phyloP scores from a whole-genome alignment of 35 echinoderm and acorn worm genomes.

The Hemicentrotus pulcherrimus region DNA sequence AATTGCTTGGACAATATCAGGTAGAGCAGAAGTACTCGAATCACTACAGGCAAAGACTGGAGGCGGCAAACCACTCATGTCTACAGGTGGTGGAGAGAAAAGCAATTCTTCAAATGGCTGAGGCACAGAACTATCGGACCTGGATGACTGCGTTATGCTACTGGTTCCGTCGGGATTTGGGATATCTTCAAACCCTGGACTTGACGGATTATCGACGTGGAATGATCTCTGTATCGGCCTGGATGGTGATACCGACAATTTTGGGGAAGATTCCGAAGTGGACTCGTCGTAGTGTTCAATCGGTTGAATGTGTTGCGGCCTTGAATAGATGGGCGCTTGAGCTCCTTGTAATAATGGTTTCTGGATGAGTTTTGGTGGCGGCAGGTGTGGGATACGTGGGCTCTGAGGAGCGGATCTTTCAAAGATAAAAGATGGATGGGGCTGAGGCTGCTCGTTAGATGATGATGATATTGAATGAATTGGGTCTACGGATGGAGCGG shows the following conservation, averaged over 20 bases:
- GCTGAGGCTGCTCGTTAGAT: neutral
- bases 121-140: neutral
- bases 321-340: neutral
- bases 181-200: neutral
- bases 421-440: neutral
- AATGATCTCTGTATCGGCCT: constrained; percentile 8
- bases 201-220: neutral
- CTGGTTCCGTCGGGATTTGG: neutral
- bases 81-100: constrained; percentile 29
- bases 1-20: constrained; percentile 20
- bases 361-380: neutral
- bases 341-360: neutral
- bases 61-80: constrained; percentile 21
- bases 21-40: neutral
- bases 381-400: neutral
- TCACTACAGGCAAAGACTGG: constrained; percentile 4
- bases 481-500: neutral
- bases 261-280: neutral
- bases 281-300: neutral
- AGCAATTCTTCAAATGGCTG: constrained; percentile 28
- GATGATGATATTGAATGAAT: neutral
- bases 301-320: neutral
- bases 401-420: neutral
- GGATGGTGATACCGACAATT: neutral
- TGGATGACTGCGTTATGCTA: neutral